Base-by-base conservation (phyloP, 2,113 vertebrate genomes). In the Takifugu bimaculatus region DNA sequence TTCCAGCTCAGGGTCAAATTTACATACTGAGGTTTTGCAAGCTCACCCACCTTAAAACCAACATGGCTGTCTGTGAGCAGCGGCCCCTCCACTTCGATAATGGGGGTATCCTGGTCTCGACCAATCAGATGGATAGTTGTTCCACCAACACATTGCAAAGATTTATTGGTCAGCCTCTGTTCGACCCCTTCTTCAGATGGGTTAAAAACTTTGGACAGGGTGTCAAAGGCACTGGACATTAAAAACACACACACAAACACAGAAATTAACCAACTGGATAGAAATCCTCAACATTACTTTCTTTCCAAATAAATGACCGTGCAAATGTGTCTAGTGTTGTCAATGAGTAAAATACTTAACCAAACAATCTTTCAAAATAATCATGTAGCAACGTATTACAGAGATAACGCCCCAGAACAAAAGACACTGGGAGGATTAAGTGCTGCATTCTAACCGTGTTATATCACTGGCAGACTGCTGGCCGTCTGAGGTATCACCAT, bases 71-170 rank as follows among this genome's bases (percentile, higher is more conserved):
- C 97, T 66, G 97, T 97, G 54, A 99, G 95, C 57, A 99, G 91
- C 2, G 97, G 97, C 53, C 97, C 97, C 86, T 99, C 97, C 55
- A 99, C 95, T 86, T 99, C 97, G 28, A 99, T 97, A 74, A 99
- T 95, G 50, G 96, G 96, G 6, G 95, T 96, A 42, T 94, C 94
- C 81, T 97, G 97, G 91, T 98, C 96, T 82, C 92, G 92, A 72
- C 94, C 95, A 87, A 98, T 97, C 71, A 98, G 91, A 62, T 97
- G 96, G 87, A 99, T 97, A 64, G 94, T 92, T 45, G 93, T 93
- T 60, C 93, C 96, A 43, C 93, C 81, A 9, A 91, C 72, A 70
- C 93, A 81, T 26, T 94, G 93, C 13, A 54, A 20, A 13, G 90
- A 64, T 27, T 93, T 93, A 6, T 95, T 93, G 13, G 86, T 83